phyloP scores from a whole-genome alignment of 2,113 vertebrate genomes.

The Odontophorus gujanensis region DNA sequence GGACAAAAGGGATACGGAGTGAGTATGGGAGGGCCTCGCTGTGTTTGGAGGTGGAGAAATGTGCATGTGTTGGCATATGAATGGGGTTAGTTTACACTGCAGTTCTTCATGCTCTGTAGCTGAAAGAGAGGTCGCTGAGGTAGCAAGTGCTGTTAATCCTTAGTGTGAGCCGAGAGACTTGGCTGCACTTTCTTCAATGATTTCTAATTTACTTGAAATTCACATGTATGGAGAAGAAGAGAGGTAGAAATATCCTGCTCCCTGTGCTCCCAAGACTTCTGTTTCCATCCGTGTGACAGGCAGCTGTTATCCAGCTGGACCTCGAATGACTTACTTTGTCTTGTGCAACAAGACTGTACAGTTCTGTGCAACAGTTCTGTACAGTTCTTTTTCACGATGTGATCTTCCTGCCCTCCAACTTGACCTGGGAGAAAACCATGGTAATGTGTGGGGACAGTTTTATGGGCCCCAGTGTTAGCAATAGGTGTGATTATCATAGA shows the following conservation, averaged over 20 bases:
- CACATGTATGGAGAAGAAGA: fast-evolving
- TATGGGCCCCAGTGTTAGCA: not conserved
- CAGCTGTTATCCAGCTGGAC: not conserved
- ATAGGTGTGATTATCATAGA: not conserved
- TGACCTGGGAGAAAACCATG: not conserved
- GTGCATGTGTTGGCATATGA: not conserved
- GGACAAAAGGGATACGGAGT: not conserved
- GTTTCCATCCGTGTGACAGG: not conserved
- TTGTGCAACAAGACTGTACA: too few species aligned
- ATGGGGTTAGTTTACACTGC: not conserved
- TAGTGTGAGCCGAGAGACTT: not conserved
- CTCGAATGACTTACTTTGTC: not conserved
- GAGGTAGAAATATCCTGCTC: not conserved
- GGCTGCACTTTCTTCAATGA: not conserved
- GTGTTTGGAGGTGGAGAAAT: not conserved
- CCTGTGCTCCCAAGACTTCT: not conserved
- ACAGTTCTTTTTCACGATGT: not conserved
- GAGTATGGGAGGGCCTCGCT: fast-evolving
- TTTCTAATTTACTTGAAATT: not conserved
- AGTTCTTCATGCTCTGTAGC: not conserved
- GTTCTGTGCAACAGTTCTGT: fast-evolving
- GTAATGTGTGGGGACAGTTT: not conserved
- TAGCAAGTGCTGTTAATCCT: not conserved
- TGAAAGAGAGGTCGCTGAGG: not conserved
- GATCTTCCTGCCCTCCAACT: not conserved